Base-by-base conservation (phyloP, 2,888 invertebrate species). In the Epinotia brunnichana region DNA sequence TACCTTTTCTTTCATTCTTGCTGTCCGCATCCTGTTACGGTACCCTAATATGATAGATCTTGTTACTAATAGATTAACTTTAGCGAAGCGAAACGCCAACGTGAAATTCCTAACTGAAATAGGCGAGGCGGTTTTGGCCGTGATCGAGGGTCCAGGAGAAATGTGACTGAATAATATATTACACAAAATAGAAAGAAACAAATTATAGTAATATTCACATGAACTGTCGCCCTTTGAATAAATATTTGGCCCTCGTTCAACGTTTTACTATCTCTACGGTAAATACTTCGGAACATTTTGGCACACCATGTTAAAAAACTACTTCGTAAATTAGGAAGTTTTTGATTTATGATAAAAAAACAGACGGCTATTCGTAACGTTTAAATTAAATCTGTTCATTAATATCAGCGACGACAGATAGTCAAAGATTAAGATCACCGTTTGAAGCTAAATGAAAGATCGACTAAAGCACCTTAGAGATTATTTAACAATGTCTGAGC, bases 81-180 rank as follows among this genome's bases (percentile, higher is more conserved):
- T 59, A 61, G 9, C 13, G n/a, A 48, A 48, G 15, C 29, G 15
- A 15, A 44, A 53, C 39, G 29, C 29, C 19, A 54, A 53, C 44
- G 29, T 54, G 62, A 64, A 29, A 70, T 73, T 63, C 62, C 35
- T 71, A 53, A 74, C 68, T 69, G 35, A 74, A 75, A 75, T 75
- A 59, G 29, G 48, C 51, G 35, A 48, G 70, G 48, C 63, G n/a
- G 24, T 63, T 19, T 15, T 51, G 21, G 17, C 17, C 39, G 5
- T 59, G 57, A 51, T 54, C 59, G 57, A 69, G 21, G 67, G 35
- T 54, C 48, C 63, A 53, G 35, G 39, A 82, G 81, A 84, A 81
- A 82, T 81, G 81, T 79, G 29, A 57, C 29, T 57, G 56, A 56
- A 67, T 59, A 63, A 68, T 53, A 73, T 41, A 63, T 57, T 69